Conservation (phyloP, 2,888 invertebrate species). For the Steromphala cineraria region DNA sequence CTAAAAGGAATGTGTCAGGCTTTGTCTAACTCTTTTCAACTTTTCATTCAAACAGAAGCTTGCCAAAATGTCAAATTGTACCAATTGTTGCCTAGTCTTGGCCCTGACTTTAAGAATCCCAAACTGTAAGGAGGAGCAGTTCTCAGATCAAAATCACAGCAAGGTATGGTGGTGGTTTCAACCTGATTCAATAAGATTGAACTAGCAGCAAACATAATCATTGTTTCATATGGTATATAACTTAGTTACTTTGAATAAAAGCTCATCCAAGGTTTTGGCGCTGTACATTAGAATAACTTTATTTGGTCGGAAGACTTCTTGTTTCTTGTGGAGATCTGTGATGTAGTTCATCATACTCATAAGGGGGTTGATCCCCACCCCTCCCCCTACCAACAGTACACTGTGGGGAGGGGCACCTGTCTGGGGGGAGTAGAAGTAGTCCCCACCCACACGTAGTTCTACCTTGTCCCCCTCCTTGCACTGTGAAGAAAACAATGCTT, state of each 20-base stretch:
- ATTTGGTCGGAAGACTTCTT: neutral
- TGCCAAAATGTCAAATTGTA: too few species aligned
- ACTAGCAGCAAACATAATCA: too few species aligned
- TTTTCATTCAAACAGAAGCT: too few species aligned
- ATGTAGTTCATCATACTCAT: constrained; percentile 73
- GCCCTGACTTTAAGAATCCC: too few species aligned
- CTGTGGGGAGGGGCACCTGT: constrained; percentile 41
- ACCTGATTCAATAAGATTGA: too few species aligned
- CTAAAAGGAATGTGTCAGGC: too few species aligned
- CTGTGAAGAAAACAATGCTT: constrained; percentile 51
- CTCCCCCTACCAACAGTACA: constrained; percentile 76
- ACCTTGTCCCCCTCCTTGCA: constrained; percentile 72
- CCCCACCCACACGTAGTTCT: constrained; percentile 74
- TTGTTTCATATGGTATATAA: too few species aligned
- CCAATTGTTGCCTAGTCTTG: too few species aligned
- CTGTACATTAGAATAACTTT: constrained; percentile 70
- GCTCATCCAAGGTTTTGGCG: constrained; percentile 71
- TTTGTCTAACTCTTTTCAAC: too few species aligned
- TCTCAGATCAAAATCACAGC: too few species aligned
- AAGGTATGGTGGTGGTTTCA: too few species aligned
- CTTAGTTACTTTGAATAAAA: constrained; percentile 73
- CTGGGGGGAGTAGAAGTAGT: constrained; percentile 72
- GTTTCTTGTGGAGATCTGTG: constrained; percentile 47
- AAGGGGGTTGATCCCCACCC: constrained; percentile 77
- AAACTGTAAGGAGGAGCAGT: too few species aligned